Evolutionary conservation across 2,888 invertebrate genomes (phyloP).

Genomic region (Tromatobia lineatoria): DNA sequence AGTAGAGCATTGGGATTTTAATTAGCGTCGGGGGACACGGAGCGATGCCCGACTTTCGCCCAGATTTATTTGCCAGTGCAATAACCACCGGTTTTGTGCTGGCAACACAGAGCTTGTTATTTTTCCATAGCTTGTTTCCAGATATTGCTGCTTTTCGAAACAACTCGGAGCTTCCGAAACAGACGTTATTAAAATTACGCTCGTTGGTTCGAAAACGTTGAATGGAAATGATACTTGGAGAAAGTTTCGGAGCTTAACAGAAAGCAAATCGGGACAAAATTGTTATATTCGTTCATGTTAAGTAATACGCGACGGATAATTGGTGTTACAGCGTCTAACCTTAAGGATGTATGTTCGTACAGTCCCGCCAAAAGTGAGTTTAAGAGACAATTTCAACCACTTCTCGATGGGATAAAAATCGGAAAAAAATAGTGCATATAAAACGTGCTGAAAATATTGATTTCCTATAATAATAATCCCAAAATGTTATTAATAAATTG

Average conservation of each 20-base stretch:
- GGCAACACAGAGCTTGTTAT: neutral
- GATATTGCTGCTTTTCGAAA: neutral
- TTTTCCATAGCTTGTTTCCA: neutral
- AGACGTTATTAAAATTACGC: conserved; percentile 12
- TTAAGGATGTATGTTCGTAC: too few relatives aligned
- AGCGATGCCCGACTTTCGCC: neutral
- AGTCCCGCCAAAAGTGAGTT: too few relatives aligned
- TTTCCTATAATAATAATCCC: too few relatives aligned
- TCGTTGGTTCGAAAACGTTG: neutral
- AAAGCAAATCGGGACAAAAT: neutral
- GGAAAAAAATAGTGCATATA: too few relatives aligned
- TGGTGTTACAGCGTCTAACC: too few relatives aligned
- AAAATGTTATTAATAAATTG: too few relatives aligned
- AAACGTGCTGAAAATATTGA: too few relatives aligned
- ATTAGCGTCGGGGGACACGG: conserved; percentile 20
- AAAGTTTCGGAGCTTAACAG: neutral
- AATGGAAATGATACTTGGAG: neutral
- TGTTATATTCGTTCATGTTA: too few relatives aligned
- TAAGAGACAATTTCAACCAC: too few relatives aligned
- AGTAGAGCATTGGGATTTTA: conserved; percentile 34
- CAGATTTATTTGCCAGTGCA: neutral
- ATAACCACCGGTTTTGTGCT: conserved; percentile 2
- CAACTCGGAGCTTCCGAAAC: neutral
- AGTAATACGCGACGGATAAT: too few relatives aligned
- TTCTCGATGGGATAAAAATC: too few relatives aligned